Evolutionary conservation across 2,797 vertebrate genomes (phyloP).

Genomic region (Microchirus variegatus): DNA sequence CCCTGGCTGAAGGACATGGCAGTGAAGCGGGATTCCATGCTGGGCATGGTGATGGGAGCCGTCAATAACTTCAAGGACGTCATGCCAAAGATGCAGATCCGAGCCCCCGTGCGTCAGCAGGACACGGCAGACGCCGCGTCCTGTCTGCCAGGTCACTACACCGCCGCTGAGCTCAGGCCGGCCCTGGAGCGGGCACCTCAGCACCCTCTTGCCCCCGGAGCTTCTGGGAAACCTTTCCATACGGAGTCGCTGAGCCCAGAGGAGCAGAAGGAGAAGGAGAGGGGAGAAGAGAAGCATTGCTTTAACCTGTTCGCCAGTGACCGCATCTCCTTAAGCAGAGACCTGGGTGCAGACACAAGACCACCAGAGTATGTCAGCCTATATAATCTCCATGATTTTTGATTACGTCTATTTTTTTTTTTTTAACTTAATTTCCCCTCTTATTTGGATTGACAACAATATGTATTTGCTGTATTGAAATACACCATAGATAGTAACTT

Average conservation of each 20-base stretch:
- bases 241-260: constrained; percentile 82
- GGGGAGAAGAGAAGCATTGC: constrained; percentile 94
- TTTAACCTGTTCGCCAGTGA: constrained; percentile 98
- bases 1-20: constrained; percentile 85
- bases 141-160: constrained; percentile 92
- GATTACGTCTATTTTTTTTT: no score
- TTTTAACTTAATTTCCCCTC: neutral
- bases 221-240: constrained; percentile 91
- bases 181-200: constrained; percentile 88
- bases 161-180: constrained; percentile 88
- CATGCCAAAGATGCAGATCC: constrained; percentile 98
- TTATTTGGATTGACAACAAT: no score
- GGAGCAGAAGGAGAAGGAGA: constrained; percentile 92
- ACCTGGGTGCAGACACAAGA: constrained; percentile 96
- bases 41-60: constrained; percentile 92
- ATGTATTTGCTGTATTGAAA: neutral
- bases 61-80: constrained; percentile 94
- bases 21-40: constrained; percentile 88
- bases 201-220: constrained; percentile 89
- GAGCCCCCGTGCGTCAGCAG: constrained; percentile 87
- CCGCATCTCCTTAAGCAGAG: constrained; percentile 94
- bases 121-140: constrained; percentile 65
- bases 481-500: constrained; percentile 1
- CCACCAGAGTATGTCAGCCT: constrained; percentile 92
- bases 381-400: neutral